Percentiles rank a stretch among this genome's conserved stretches.
phyloP scores from a whole-genome alignment of 2,888 invertebrate genomes.

The Mechanitis mazaeus region DNA sequence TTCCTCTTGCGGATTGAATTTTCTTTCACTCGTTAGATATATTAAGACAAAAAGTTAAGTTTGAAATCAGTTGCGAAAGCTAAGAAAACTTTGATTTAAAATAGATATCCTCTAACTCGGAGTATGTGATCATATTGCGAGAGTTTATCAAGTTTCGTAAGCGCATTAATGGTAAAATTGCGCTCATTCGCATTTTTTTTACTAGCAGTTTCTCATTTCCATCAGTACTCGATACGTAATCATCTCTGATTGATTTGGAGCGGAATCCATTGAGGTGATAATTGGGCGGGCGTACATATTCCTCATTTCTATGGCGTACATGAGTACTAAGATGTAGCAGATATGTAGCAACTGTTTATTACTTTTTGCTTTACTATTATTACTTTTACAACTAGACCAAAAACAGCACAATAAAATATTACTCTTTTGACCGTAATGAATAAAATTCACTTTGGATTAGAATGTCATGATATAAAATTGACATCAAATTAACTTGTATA shows the following conservation, averaged over 20 bases:
- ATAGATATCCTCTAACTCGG: not conserved
- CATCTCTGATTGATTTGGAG: slow-evolving; percentile 37
- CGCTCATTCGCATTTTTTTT: slow-evolving; percentile 16
- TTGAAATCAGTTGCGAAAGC: too few species aligned
- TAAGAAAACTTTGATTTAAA: too few species aligned
- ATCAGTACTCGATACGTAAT: slow-evolving; percentile 28
- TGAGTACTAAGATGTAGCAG: not conserved
- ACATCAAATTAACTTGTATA: too few species aligned
- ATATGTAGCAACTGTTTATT: not conserved
- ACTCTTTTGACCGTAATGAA: too few species aligned
- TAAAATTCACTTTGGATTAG: too few species aligned
- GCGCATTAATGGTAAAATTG: slow-evolving; percentile 16
- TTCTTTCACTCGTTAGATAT: too few species aligned
- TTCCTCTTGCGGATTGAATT: slow-evolving; percentile 3
- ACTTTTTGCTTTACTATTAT: too few species aligned
- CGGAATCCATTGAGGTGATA: slow-evolving; percentile 39
- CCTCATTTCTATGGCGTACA: slow-evolving; percentile 13
- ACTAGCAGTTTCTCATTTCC: slow-evolving; percentile 14
- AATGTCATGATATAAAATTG: too few species aligned
- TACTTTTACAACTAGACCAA: too few species aligned
- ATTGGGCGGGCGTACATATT: slow-evolving; percentile 31
- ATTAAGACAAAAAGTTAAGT: too few species aligned
- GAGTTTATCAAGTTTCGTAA: slow-evolving; percentile 1
- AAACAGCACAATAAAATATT: too few species aligned
- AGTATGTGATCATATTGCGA: not conserved